A percentile compares a stretch with the other conserved stretches of the same genome.
phyloP scores from a whole-genome alignment of 2,113 vertebrate genomes.

The Pituophis catenifer region DNA sequence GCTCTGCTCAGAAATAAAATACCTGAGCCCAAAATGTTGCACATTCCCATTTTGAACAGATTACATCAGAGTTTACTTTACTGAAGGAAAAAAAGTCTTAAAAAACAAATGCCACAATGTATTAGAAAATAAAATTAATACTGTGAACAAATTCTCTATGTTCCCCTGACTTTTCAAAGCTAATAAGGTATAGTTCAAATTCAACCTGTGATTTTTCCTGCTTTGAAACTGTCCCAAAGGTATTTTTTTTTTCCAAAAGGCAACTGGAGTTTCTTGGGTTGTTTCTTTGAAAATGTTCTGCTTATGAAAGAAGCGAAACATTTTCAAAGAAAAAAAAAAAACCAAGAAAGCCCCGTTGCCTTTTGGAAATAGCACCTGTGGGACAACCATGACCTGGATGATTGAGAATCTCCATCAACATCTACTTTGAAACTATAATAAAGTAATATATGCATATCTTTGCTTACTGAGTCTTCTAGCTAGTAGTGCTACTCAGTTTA shows the following conservation, averaged over 20 bases:
- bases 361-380: neutral
- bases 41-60: slow-evolving; percentile 39
- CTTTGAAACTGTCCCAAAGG: neutral
- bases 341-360: neutral
- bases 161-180: slow-evolving; percentile 26
- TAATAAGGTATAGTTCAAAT: slow-evolving; percentile 37
- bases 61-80: slow-evolving; percentile 56
- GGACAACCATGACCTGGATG: neutral
- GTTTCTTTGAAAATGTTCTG: neutral
- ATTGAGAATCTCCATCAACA: neutral
- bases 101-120: slow-evolving; percentile 31
- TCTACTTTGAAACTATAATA: neutral
- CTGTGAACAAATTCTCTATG: slow-evolving; percentile 43
- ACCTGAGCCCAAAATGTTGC: slow-evolving; percentile 49
- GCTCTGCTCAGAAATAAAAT: slow-evolving; percentile 42
- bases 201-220: slow-evolving; percentile 33
- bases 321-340: neutral
- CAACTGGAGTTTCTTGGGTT: neutral
- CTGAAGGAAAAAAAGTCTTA: slow-evolving; percentile 45
- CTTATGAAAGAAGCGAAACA: neutral
- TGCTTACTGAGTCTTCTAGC: slow-evolving; percentile 21
- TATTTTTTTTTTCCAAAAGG: neutral
- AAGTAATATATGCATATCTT: neutral
- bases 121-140: slow-evolving; percentile 48
- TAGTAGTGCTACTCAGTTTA: neutral